Evolutionary conservation across 2,113 vertebrate genomes (phyloP).

Genomic region (human (Homo sapiens)): GRCh38 chr4:185851001-185851500

Average conservation of each 20-base stretch:
- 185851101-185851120: not conserved
- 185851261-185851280: not conserved
- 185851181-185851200: not conserved
- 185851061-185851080: not conserved
- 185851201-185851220: not conserved
- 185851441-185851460: not conserved
- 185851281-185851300: not conserved
- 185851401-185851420: not conserved
- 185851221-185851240: not conserved
- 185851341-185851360: not conserved
- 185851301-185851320: not conserved
- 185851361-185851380: not conserved
- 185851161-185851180: not conserved
- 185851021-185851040: not conserved
- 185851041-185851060: not conserved
- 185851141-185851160: not conserved
- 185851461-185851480: not conserved
- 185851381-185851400: not conserved
- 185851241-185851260: not conserved
- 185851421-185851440: not conserved
- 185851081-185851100: not conserved
- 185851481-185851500: accelerated
- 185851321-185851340: not conserved
- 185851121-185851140: not conserved
- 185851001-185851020: not conserved